A percentile compares a stretch with the other conserved stretches of the same genome.
phyloP scores from a whole-genome alignment of 2,888 invertebrate genomes.

The Synergus gifuensis region DNA sequence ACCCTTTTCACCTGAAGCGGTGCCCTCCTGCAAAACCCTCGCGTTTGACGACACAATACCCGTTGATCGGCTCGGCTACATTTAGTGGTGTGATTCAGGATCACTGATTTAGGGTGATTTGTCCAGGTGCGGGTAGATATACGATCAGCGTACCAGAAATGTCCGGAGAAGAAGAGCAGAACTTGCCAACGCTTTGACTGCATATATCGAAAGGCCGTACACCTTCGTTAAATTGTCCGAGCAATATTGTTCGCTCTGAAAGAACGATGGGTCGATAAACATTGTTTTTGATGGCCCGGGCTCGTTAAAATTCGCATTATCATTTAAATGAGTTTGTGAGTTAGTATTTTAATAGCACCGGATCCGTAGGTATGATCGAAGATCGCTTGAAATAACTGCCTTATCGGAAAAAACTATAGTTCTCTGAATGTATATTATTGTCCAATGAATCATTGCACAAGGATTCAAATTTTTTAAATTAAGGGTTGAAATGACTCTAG shows the following conservation, averaged over 20 bases:
- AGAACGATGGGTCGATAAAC: slow-evolving; percentile 32
- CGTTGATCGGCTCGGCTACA: slow-evolving; percentile 37
- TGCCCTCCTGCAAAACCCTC: slow-evolving; percentile 7
- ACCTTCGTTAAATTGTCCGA: slow-evolving; percentile 27
- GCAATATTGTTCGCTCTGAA: slow-evolving; percentile 27
- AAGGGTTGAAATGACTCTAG: not conserved
- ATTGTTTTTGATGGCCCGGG: slow-evolving; percentile 25
- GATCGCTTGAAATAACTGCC: slow-evolving; percentile 5
- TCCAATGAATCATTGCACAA: not conserved
- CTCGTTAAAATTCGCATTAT: slow-evolving; percentile 37
- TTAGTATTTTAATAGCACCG: slow-evolving; percentile 29
- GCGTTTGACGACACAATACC: slow-evolving; percentile 45
- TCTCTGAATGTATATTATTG: not conserved
- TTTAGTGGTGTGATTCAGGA: slow-evolving; percentile 54
- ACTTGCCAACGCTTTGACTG: slow-evolving; percentile 15
- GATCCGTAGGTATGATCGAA: not conserved
- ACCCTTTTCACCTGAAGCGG: not conserved
- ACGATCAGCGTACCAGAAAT: slow-evolving; percentile 48
- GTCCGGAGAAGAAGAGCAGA: slow-evolving; percentile 29
- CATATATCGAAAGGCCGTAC: slow-evolving; percentile 13
- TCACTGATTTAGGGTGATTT: slow-evolving; percentile 53
- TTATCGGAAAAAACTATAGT: not conserved
- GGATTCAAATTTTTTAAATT: not conserved
- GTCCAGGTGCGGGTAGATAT: slow-evolving; percentile 53
- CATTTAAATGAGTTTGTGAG: slow-evolving; percentile 34